Base-by-base conservation (phyloP, 2,113 vertebrate species). In the Archocentrus centrarchus region DNA sequence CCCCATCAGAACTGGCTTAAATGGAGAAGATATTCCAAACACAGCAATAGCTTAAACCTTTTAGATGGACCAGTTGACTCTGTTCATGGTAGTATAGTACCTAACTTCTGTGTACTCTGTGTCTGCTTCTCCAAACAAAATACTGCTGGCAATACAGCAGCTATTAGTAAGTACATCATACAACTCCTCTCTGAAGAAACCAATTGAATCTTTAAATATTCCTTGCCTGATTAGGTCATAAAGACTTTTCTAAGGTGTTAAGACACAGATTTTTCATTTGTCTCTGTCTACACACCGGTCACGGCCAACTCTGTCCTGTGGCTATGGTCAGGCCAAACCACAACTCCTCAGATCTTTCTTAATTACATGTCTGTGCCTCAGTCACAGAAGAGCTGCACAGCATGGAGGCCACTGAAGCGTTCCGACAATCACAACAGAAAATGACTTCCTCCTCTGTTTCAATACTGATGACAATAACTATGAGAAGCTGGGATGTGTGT, bases 261-360 rank as follows among this genome's bases (percentile, higher is more conserved):
- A 1, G 47, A 35, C 20, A 73, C 30, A 59, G 11, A 30, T 53
- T 73, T 73, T 73, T 27, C 68, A 55, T 35, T 55, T 55, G 68
- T n/a, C 68, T 53, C 47, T 55, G 17, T 35, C 27, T n/a, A 73
- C 68, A 73, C 27, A 55, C 27, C 47, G 47, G 5, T 55, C 47
- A 7, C 35, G 18, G 6, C 20, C 37, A 55, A 75, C 77, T 47
- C 53, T 63, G 78, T 79, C 79, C 68, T 18, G 27, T 44, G 53
- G 30, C 58, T 79, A 30, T 22, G 3, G 59, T n/a, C 11, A 27
- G 3, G 47, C 30, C 7, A 14, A 80, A 68, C 81, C 83, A 24
- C 70, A 75, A 4, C 58, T 81, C 87, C 78, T 83, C 59, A 81
- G 83, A 89, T 89, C 79, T 82, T 70, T 80, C 2, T 83, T 88